A percentile compares a stretch with the other conserved stretches of the same genome.
phyloP scores from a whole-genome alignment of 2,797 vertebrate genomes.

The Neomorphus geoffroyi region DNA sequence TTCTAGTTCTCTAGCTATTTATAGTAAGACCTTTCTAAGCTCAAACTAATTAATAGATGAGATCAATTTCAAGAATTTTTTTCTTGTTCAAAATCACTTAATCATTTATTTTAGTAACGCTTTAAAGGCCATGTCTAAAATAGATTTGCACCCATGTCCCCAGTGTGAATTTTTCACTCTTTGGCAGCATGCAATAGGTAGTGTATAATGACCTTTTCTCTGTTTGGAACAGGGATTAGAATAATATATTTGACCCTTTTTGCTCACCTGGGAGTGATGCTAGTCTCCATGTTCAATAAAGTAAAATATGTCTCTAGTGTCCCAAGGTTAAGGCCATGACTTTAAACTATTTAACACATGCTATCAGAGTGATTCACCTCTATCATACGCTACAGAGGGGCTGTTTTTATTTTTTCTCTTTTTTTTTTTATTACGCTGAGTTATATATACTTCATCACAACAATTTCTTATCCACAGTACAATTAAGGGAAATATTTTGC shows the following conservation, averaged over 20 bases:
- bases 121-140: conserved; percentile 82
- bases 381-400: conserved; percentile 9
- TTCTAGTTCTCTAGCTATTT: conserved; percentile 75
- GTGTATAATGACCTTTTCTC: conserved; percentile 83
- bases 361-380: conserved; percentile 73
- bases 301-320: conserved; percentile 80
- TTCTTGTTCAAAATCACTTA: conserved; percentile 78
- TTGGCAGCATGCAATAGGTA: conserved; percentile 73
- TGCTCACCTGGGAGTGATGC: conserved; percentile 80
- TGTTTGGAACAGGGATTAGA: conserved; percentile 85
- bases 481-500: conserved; percentile 83
- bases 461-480: conserved; percentile 73
- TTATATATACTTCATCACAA: conserved; percentile 73
- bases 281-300: conserved; percentile 80
- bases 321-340: conserved; percentile 80
- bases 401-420: neutral
- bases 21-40: conserved; percentile 81
- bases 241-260: conserved; percentile 85
- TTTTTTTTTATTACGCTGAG: conserved; percentile 49
- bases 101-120: conserved; percentile 81
- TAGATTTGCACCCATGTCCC: conserved; percentile 81
- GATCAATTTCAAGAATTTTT: conserved; percentile 79
- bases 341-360: conserved; percentile 80
- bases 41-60: conserved; percentile 82
- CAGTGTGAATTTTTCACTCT: conserved; percentile 79